These are phyloP conservation scores for Molanna angustata DNA, from an alignment of 2,888 invertebrate genomes.

Conservation along the genomic window DNA sequence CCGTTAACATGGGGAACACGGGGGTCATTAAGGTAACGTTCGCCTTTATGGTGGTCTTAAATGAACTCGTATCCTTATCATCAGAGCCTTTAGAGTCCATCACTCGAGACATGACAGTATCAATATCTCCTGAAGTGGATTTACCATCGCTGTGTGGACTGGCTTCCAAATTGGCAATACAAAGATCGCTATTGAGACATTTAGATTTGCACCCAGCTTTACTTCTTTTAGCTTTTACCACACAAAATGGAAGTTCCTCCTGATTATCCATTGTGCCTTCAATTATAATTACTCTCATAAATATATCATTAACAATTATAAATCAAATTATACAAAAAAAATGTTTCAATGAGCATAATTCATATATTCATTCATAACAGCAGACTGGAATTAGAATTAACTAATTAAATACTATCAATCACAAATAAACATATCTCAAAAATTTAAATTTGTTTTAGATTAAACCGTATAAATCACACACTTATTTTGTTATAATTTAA, in stretches of 20 bases:
- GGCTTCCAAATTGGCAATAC: slow-evolving; percentile 73
- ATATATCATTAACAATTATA: no score
- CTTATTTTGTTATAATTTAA: no score
- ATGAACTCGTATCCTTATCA: slow-evolving; percentile 34
- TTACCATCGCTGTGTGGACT: slow-evolving; percentile 89
- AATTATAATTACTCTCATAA: no score
- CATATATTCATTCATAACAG: no score
- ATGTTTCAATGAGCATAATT: no score
- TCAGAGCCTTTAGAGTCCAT: slow-evolving; percentile 22
- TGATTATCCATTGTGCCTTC: no score
- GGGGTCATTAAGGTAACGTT: slow-evolving; percentile 81
- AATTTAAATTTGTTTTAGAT: no score
- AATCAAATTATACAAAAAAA: no score
- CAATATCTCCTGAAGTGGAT: slow-evolving; percentile 73
- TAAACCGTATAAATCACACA: no score
- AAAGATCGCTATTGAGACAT: slow-evolving; percentile 66
- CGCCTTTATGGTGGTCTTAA: slow-evolving; percentile 48
- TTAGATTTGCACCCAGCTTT: slow-evolving; percentile 79
- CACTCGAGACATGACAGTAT: slow-evolving; percentile 65
- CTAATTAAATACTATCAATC: no score
- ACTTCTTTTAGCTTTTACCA: slow-evolving; percentile 78
- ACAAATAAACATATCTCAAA: no score
- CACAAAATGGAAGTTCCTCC: slow-evolving; percentile 61
- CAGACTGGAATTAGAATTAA: no score
- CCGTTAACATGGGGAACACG: slow-evolving; percentile 91